A percentile compares a stretch with the other conserved stretches of the same genome.
These are phyloP conservation scores for Lepidotrigona ventralis DNA, from an alignment of 1,140 invertebrate species.

Conservation along the genomic window DNA sequence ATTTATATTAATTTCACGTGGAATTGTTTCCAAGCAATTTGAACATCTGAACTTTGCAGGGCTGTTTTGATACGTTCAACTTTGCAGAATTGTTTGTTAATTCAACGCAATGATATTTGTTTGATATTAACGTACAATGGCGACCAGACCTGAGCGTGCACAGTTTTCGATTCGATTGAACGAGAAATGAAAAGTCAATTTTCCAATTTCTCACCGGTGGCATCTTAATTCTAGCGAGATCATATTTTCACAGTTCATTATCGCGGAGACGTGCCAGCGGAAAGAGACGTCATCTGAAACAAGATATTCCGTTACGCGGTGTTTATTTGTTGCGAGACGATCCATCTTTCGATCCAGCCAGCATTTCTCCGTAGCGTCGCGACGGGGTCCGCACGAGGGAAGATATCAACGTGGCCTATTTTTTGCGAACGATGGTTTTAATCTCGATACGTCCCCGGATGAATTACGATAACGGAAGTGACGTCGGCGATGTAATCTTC, in stretches of 20 bases:
- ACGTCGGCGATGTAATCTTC: background rate
- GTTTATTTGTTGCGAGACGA: background rate
- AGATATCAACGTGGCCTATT: conserved; percentile 7
- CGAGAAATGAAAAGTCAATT: background rate
- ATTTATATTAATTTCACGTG: no score
- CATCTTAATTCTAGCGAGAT: background rate
- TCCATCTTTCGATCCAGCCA: background rate
- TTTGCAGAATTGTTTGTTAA: no score
- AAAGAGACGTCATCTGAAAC: background rate
- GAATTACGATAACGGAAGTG: conserved; percentile 21
- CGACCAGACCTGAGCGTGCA: no score
- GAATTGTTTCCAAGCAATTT: no score
- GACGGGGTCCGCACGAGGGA: no score
- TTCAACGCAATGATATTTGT: no score
- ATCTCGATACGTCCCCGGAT: background rate
- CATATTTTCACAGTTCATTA: background rate
- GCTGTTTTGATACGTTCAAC: no score
- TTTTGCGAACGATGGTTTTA: background rate
- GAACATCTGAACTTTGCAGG: no score
- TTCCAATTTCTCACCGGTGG: background rate
- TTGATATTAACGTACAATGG: no score
- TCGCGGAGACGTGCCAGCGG: no score
- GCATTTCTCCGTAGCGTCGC: background rate
- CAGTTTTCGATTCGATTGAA: background rate
- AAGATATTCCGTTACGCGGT: background rate